Conservation (phyloP, 2,113 vertebrate species). For the Emydocephalus ijimae region DNA sequence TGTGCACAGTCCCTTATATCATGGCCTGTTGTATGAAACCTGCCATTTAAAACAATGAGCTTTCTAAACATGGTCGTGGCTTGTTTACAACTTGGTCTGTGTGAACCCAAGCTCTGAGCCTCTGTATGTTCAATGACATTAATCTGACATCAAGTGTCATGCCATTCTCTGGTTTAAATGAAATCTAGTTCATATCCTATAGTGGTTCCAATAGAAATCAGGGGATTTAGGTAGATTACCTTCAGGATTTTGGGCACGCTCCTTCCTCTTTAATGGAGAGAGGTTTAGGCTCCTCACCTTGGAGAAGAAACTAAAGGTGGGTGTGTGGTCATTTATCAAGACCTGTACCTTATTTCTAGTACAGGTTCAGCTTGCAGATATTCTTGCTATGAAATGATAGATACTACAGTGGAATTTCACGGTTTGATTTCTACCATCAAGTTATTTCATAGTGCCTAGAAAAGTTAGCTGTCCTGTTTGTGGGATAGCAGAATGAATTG, state of each 20-base stretch:
- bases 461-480: not conserved
- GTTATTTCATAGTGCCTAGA: not conserved
- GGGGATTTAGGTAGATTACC: not conserved
- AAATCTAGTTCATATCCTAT: not conserved
- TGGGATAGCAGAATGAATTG: not conserved
- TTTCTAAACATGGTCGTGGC: not conserved
- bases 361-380: not conserved
- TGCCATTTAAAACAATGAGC: not conserved
- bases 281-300: not conserved
- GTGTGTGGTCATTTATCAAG: not conserved
- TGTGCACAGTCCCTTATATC: not conserved
- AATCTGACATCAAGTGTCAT: not conserved
- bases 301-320: not conserved
- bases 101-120: not conserved
- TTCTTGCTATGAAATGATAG: not conserved
- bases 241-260: not conserved
- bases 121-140: not conserved
- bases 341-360: not conserved
- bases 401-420: not conserved
- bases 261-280: not conserved
- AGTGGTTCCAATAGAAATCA: not conserved
- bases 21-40: not conserved
- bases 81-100: not conserved
- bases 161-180: not conserved
- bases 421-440: not conserved